These are phyloP conservation scores for Limonius californicus DNA, from an alignment of 1,140 invertebrate species.

Conservation along the genomic window DNA sequence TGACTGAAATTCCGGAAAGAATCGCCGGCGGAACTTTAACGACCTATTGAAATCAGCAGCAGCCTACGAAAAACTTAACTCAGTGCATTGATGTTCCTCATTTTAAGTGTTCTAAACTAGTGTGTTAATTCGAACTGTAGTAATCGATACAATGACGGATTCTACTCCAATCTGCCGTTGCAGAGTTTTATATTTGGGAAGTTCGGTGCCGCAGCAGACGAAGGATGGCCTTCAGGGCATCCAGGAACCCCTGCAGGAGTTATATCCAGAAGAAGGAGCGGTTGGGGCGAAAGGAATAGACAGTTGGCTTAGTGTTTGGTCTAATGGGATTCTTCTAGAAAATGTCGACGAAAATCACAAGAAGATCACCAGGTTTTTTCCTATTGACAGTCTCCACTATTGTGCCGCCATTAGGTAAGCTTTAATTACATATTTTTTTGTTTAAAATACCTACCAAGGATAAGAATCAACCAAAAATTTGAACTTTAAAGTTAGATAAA, in stretches of 20 bases:
- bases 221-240: conserved; percentile 97
- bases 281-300: conserved; percentile 90
- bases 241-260: conserved; percentile 91
- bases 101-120: neutral
- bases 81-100: neutral
- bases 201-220: conserved; percentile 94
- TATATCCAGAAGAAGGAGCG: conserved; percentile 90
- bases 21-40: neutral
- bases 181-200: conserved; percentile 96
- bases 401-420: conserved; percentile 94
- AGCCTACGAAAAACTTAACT: neutral
- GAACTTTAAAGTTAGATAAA: too few species aligned
- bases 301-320: conserved; percentile 96
- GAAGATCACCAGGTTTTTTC: conserved; percentile 94
- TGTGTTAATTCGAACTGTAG: neutral
- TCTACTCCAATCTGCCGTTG: conserved; percentile 93
- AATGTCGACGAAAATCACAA: conserved; percentile 95
- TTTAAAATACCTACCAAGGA: too few species aligned
- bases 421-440: too few species aligned
- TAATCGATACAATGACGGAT: conserved; percentile 47
- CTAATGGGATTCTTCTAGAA: conserved; percentile 91
- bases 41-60: neutral
- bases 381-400: conserved; percentile 94
- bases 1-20: neutral
- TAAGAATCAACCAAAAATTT: too few species aligned